A percentile compares a stretch with the other conserved stretches of the same genome.
Conservation (phyloP, 2,113 vertebrate genomes). For the Neogale vison region DNA sequence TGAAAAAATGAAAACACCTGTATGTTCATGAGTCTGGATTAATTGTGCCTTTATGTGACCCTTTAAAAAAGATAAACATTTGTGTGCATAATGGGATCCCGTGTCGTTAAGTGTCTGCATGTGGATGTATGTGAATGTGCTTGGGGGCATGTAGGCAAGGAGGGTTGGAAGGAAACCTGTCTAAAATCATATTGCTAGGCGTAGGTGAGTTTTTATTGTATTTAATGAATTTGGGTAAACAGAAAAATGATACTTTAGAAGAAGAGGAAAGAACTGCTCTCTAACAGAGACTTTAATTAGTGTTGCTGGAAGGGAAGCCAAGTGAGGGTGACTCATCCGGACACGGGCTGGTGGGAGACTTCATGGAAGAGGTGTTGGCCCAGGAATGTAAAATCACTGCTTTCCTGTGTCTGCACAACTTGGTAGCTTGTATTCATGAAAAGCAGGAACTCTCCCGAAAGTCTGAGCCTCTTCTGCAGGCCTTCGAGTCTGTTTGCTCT, state of each 20-base stretch:
- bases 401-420: background rate
- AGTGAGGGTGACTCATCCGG: background rate
- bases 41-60: background rate
- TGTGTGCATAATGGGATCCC: background rate
- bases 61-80: slow-evolving; percentile 6
- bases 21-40: background rate
- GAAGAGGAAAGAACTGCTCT: background rate
- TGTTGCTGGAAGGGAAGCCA: background rate
- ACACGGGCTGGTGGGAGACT: fast-evolving
- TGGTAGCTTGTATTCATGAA: background rate
- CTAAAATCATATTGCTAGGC: background rate
- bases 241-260: background rate
- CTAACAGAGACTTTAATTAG: background rate
- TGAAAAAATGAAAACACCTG: background rate
- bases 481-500: slow-evolving; percentile 63
- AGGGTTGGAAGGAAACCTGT: background rate
- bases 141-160: background rate
- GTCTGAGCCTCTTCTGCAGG: slow-evolving; percentile 6
- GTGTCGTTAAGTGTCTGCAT: background rate
- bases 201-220: background rate
- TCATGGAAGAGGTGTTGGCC: background rate
- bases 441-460: background rate
- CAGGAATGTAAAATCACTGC: background rate
- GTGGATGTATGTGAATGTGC: background rate
- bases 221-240: background rate